Conservation (phyloP, 1,140 invertebrate genomes). For the Pinna nobilis region DNA sequence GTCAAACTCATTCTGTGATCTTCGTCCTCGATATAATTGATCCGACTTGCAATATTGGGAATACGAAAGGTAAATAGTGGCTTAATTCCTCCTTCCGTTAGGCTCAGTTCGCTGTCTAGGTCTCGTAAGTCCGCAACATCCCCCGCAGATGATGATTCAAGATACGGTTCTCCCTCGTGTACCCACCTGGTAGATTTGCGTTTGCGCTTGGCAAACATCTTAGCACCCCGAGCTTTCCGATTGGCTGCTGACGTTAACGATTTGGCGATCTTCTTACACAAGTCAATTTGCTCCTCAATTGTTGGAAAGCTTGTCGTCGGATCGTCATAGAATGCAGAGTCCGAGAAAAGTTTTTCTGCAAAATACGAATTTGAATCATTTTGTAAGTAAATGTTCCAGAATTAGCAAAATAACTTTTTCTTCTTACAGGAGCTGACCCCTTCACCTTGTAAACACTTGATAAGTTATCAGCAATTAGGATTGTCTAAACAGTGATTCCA, state of each 20-base stretch:
- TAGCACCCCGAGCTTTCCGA: conserved; percentile 92
- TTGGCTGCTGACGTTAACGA: conserved; percentile 95
- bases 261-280: conserved; percentile 91
- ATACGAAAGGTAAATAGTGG: conserved; percentile 61
- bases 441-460: too few relatives aligned
- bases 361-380: conserved; percentile 23
- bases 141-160: conserved; percentile 46
- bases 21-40: conserved; percentile 41
- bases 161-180: conserved; percentile 89
- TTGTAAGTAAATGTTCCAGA: too few relatives aligned
- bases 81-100: conserved; percentile 50
- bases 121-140: conserved; percentile 56
- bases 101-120: conserved; percentile 56
- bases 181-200: conserved; percentile 96
- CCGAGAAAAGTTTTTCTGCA: conserved; percentile 92
- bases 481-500: too few relatives aligned
- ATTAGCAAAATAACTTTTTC: too few relatives aligned
- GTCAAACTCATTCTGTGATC: conserved; percentile 58
- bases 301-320: conserved; percentile 91
- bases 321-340: conserved; percentile 90
- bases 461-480: too few relatives aligned
- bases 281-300: conserved; percentile 94
- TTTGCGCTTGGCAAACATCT: conserved; percentile 96
- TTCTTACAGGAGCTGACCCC: too few relatives aligned
- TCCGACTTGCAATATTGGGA: conserved; percentile 54